phyloP scores from a whole-genome alignment of 2,888 invertebrate genomes.

The Protodeltote pygarga region DNA sequence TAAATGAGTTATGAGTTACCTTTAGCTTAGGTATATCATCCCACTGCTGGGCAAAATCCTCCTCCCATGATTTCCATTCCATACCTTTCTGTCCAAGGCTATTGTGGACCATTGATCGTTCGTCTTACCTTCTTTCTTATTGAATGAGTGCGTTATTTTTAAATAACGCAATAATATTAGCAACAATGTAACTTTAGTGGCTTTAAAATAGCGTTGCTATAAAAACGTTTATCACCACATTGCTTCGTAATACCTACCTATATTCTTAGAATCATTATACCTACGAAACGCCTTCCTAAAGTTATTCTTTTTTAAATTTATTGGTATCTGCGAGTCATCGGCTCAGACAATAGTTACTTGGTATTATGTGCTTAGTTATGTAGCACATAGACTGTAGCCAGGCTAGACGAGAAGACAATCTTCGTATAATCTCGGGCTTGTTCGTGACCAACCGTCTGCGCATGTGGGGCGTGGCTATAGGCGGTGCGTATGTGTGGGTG shows the following conservation, averaged over 20 bases:
- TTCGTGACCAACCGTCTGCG: conserved; percentile 77
- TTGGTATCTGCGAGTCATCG: conserved; percentile 52
- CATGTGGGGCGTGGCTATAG: conserved; percentile 63
- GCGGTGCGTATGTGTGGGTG: conserved; percentile 58
- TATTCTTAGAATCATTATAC: conserved; percentile 47
- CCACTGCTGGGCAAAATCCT: too few species aligned
- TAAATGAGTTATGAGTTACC: too few species aligned
- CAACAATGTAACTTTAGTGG: conserved; percentile 30
- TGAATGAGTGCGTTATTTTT: too few species aligned
- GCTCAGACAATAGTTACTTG: conserved; percentile 59
- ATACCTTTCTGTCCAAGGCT: too few species aligned
- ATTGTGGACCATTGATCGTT: too few species aligned
- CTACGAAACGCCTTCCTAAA: conserved; percentile 47
- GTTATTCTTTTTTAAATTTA: conserved; percentile 51
- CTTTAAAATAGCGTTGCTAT: conserved; percentile 20
- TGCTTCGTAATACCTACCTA: conserved; percentile 47
- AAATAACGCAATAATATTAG: too few species aligned
- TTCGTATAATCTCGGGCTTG: conserved; percentile 73
- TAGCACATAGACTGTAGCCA: conserved; percentile 50
- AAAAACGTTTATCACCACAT: conserved; percentile 41
- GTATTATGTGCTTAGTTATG: conserved; percentile 46
- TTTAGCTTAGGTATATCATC: too few species aligned
- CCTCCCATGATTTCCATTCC: too few species aligned
- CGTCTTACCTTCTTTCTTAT: too few species aligned
- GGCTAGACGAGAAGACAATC: conserved; percentile 77